Conservation (phyloP, 2,888 invertebrate genomes). For the Tenthredo notha region DNA sequence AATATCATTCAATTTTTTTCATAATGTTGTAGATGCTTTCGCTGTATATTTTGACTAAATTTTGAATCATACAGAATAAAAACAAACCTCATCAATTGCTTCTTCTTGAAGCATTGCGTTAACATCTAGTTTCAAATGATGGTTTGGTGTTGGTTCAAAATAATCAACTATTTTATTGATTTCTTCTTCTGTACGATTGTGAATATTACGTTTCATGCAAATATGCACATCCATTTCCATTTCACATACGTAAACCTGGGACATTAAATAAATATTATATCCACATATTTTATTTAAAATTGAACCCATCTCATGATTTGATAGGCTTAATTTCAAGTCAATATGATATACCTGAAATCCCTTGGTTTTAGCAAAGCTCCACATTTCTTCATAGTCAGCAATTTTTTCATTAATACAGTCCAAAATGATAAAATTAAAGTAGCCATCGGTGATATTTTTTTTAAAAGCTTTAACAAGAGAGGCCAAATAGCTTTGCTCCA, state of each 20-base stretch:
- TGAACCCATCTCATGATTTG: background rate
- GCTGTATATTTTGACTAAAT: background rate
- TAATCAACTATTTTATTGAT: conserved; percentile 86
- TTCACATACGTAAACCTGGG: conserved; percentile 93
- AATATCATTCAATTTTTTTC: background rate
- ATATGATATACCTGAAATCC: conserved; percentile 87
- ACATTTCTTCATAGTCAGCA: conserved; percentile 91
- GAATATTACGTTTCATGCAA: conserved; percentile 92
- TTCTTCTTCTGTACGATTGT: conserved; percentile 89
- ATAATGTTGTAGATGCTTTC: background rate
- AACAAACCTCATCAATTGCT: conserved; percentile 86
- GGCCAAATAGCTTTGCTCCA: conserved; percentile 90
- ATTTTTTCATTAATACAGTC: conserved; percentile 94
- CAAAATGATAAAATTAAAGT: conserved; percentile 95
- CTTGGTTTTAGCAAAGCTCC: conserved; percentile 90
- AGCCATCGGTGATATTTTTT: conserved; percentile 93
- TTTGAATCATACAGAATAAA: conserved; percentile 30
- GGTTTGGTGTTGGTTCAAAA: conserved; percentile 90
- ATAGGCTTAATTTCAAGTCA: background rate
- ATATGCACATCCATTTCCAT: conserved; percentile 89
- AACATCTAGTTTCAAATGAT: conserved; percentile 90
- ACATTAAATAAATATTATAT: background rate
- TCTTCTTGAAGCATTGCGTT: conserved; percentile 91
- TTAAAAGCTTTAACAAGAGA: conserved; percentile 94
- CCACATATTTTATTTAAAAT: background rate